Conservation (phyloP, 53 echinoderm and acorn worm genomes). For the Temnopleurus reevesii region DNA sequence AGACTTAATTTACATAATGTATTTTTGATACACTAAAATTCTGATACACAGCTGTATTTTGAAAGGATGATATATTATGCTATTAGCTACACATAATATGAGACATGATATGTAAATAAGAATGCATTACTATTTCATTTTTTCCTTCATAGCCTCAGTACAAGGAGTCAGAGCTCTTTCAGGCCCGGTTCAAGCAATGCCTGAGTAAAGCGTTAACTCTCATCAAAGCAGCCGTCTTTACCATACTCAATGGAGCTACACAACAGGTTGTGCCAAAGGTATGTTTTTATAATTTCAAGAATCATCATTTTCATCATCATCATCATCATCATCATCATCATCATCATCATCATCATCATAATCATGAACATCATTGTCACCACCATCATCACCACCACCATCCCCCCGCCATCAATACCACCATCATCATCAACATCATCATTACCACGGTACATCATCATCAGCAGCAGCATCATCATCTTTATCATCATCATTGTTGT, state of each 20-base stretch:
- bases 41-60: no score
- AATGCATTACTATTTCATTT: no score
- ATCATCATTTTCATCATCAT: background rate
- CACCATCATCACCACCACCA: background rate
- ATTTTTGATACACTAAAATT: no score
- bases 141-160: conserved; percentile 76
- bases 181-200: conserved; percentile 92
- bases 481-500: background rate
- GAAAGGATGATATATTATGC: no score
- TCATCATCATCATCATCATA: no score
- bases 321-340: background rate
- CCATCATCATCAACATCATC: background rate
- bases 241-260: conserved; percentile 86
- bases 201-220: conserved; percentile 84
- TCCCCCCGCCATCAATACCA: background rate
- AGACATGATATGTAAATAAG: no score
- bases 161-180: conserved; percentile 93
- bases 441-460: background rate
- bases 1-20: no score
- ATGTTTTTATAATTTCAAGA: no score
- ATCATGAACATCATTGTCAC: background rate
- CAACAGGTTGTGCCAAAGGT: conserved; percentile 82
- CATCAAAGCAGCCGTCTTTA: conserved; percentile 84
- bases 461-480: background rate
- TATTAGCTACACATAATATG: no score